Percentiles rank a stretch among this genome's conserved stretches.
phyloP scores from a whole-genome alignment of 2,113 vertebrate species.

The Chloroceryle aenea region DNA sequence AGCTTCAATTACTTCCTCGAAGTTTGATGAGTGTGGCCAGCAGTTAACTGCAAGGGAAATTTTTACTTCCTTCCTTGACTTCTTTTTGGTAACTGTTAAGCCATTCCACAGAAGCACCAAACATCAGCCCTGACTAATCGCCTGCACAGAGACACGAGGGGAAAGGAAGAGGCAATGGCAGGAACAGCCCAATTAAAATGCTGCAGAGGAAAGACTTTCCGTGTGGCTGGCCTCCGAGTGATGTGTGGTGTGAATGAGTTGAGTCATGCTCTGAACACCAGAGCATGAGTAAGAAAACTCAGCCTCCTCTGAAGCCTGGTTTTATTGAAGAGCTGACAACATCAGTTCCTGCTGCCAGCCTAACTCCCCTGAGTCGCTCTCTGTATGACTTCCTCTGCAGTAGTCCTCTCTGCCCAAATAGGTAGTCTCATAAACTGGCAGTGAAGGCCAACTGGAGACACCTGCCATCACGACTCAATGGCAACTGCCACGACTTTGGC shows the following conservation, averaged over 20 bases:
- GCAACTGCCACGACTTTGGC: neutral
- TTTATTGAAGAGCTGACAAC: constrained; percentile 9
- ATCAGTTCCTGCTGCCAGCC: neutral
- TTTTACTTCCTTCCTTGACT: neutral
- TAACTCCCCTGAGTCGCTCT: neutral
- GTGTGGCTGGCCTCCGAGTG: fast-evolving
- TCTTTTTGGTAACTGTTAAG: neutral
- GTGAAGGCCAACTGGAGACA: neutral
- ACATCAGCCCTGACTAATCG: neutral
- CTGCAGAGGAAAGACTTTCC: neutral
- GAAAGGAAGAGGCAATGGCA: neutral
- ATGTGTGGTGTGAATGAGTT: neutral
- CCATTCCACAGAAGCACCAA: neutral
- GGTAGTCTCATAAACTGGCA: neutral
- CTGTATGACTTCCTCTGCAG: neutral
- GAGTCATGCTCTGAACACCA: constrained; percentile 35
- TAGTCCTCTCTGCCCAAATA: neutral
- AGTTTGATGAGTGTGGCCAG: constrained; percentile 1
- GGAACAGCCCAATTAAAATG: neutral
- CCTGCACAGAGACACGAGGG: neutral
- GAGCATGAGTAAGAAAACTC: constrained; percentile 42
- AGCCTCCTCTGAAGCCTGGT: neutral
- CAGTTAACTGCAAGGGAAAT: constrained; percentile 1
- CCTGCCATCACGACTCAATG: neutral
- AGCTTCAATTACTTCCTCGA: constrained; percentile 47